Evolutionary conservation across 1,140 invertebrate species (phyloP), one percentile per base, ranked within the genome.

Genomic region (Latrodectus geometricus): DNA sequence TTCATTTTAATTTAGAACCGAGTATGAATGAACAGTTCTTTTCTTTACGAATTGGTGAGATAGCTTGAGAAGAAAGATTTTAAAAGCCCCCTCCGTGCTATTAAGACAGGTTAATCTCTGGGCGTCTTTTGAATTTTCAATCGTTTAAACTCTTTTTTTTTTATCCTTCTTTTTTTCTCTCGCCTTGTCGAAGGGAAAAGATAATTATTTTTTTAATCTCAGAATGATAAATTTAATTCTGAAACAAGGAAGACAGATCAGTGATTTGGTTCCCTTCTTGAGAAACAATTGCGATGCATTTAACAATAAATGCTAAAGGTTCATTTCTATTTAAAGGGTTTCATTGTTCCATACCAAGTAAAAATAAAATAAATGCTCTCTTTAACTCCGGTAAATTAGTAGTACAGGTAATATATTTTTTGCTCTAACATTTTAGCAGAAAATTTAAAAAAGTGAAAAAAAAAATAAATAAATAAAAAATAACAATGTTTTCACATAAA

Each of bases 91-190:
- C 35, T 35, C 35, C 52, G 72, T 0, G 74, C 74, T 76, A 76
- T 76, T 76, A 76, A 76, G 54, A 76, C 52, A 35, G 54, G 52
- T 76, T 76, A 56, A 76, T 76, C 72, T 73, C 35, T 49, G 49
- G 20, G 21, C 12, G 48, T 52, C 49, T 50, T 20, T 52, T 74
- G 54, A 76, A 76, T 76, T 35, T 76, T 75, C 73, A 52, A 52
- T 75, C 73, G 49, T 23, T 73, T 73, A 14, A 35, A 35, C 35
- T 35, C 72, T 14, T n/a, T 73, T 35, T 35, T 35, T 35, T 35
- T 35, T 35, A 35, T 5, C 48, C 21, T 72, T 48, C 69, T 48
- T 72, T 15, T 8, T 72, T 14, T 9, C 21, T 21, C 68, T 21
- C 35, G 12, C 20, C 12, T 20, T 72, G 23, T 72, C 69, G 69